Evolutionary conservation across 2,797 vertebrate genomes (phyloP).

Genomic region (Aotus griseimembra): DNA sequence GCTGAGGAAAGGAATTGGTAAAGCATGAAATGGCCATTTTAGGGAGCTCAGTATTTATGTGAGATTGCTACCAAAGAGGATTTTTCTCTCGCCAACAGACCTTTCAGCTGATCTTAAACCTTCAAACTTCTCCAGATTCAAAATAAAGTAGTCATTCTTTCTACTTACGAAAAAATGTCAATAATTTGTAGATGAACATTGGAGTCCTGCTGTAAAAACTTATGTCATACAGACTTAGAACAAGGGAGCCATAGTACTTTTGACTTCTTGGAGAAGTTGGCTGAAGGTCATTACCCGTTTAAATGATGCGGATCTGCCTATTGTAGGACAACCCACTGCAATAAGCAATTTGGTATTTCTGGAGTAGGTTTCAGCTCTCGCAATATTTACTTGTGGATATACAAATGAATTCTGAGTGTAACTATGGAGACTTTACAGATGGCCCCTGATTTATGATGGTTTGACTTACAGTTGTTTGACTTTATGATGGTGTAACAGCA

Average conservation of each 20-base stretch:
- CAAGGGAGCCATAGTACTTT: not conserved
- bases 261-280: not conserved
- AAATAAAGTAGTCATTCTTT: not conserved
- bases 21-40: not conserved
- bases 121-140: not conserved
- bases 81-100: not conserved
- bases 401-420: not conserved
- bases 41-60: not conserved
- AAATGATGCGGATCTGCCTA: not conserved
- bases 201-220: not conserved
- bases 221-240: not conserved
- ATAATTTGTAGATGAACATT: not conserved
- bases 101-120: not conserved
- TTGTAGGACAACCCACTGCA: not conserved
- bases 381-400: not conserved
- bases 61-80: not conserved
- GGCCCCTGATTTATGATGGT: not conserved
- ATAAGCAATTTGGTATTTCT: not conserved
- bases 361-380: not conserved
- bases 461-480: not conserved
- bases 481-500: not conserved
- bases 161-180: not conserved
- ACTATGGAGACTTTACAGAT: not conserved
- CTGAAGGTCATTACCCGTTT: not conserved
- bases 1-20: not conserved